Evolutionary conservation across 2,888 invertebrate species (phyloP), one percentile per base, ranked within the genome.

Genomic region (Cyaniris semiargus): DNA sequence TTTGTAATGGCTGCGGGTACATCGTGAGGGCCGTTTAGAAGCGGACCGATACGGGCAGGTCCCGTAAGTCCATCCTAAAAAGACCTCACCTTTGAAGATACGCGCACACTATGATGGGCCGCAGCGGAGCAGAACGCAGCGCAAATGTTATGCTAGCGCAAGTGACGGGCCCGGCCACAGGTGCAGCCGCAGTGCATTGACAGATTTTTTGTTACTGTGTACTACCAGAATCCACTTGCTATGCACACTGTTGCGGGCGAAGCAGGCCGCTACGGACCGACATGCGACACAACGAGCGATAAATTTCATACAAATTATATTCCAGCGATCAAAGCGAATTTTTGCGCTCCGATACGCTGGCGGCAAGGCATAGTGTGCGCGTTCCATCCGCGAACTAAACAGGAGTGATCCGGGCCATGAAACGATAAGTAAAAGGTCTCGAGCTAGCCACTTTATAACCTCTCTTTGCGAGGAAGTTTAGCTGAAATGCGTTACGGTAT

Each of bases 1-100:
- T 91, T 92, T 91, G 91, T 90, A 90, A 92, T 91, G 88, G 90
- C 91, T 90, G 89, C 89, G 89, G 90, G 92, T 91, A 90, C 87
- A 90, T 91, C 90, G 90, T 91, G 92, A 91, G 87, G 87, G 87
- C 86, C 86, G 87, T 90, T 90, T 90, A 89, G 87, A 88, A 89
- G 86, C 86, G 88, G 89, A 87, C 88, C 88, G 89, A 91, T 91
- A 89, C 87, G 84, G 86, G 86, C 85, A 86, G 86, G 86, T 86
- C 87, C 88, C 87, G 86, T 83, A 85, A 83, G 85, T 85, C 86
- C 88, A 88, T 81, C 81, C 80, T 85, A 82, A 82, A 79, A 79
- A 84, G 89, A 83, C 80, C 80, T 81, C 79, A 79, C 82, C 83
- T 53, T 53, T 53, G 18, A 53, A 53, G 15, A 18, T 53, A 18